These are phyloP conservation scores for Syndactyla subalaris DNA, from an alignment of 2,797 vertebrate species.

Conservation along the genomic window DNA sequence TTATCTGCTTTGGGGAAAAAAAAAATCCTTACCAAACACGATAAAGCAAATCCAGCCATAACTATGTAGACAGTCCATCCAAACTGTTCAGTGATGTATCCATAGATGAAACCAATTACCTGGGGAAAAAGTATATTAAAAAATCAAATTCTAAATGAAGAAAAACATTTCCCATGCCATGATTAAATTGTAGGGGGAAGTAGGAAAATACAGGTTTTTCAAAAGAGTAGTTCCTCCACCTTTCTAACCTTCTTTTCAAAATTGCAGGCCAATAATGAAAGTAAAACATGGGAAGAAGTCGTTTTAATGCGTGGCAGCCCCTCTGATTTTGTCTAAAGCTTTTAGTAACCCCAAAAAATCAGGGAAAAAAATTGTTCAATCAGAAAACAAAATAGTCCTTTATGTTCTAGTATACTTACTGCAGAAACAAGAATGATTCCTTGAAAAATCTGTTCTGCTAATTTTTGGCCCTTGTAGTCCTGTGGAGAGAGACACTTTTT, in stretches of 20 bases:
- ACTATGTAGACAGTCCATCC: conserved; percentile 98
- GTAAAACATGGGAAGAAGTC: not conserved
- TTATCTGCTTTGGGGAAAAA: not conserved
- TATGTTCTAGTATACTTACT: conserved; percentile 77
- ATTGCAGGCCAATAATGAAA: not conserved
- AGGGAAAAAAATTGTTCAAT: not conserved
- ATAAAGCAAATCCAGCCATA: conserved; percentile 90
- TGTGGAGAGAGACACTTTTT: conserved; percentile 53
- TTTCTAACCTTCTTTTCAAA: not conserved
- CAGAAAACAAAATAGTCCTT: not conserved
- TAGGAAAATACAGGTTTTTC: not conserved
- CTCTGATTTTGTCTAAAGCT: not conserved
- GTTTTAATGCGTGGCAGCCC: not conserved
- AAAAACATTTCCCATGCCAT: not conserved
- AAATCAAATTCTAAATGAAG: not conserved
- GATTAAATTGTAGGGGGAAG: not conserved
- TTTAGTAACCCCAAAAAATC: not conserved
- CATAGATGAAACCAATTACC: conserved; percentile 93
- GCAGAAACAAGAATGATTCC: conserved; percentile 95
- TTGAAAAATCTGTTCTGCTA: conserved; percentile 98
- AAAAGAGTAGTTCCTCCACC: not conserved
- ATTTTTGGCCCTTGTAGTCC: conserved; percentile 98
- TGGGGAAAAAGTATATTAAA: conserved; percentile 52
- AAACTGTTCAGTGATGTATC: conserved; percentile 93
- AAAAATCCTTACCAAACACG: conserved; percentile 88